A percentile compares a stretch with the other conserved stretches of the same genome.
These are phyloP conservation scores for Botrylloides violaceus DNA, from an alignment of 23 tunicate species.

Conservation along the genomic window DNA sequence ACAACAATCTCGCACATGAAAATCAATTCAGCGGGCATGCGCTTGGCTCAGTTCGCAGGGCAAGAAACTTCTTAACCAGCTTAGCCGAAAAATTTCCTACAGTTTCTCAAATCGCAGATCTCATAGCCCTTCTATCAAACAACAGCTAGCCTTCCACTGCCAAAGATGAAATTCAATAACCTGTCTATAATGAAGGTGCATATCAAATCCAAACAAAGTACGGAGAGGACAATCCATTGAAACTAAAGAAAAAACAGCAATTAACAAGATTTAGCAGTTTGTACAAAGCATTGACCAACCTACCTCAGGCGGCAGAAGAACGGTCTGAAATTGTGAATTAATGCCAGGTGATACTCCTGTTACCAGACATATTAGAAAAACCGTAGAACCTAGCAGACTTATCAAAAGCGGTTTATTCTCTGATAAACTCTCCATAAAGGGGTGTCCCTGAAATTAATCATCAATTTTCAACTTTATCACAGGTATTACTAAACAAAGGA, in stretches of 20 bases:
- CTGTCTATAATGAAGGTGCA: constrained; percentile 61
- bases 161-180: constrained; percentile 43
- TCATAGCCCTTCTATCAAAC: neutral
- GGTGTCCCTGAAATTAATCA: constrained; percentile 63
- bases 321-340: constrained; percentile 73
- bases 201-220: constrained; percentile 30
- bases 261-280: neutral
- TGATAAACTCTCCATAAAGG: constrained; percentile 85
- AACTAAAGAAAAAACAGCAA: constrained; percentile 50
- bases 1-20: too few relatives aligned
- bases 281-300: neutral
- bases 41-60: too few relatives aligned
- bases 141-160: constrained; percentile 49
- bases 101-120: too few relatives aligned
- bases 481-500: too few relatives aligned
- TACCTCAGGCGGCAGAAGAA: constrained; percentile 54
- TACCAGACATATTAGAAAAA: constrained; percentile 51
- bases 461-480: too few relatives aligned
- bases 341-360: constrained; percentile 50
- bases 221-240: constrained; percentile 50
- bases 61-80: too few relatives aligned
- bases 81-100: too few relatives aligned
- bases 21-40: too few relatives aligned
- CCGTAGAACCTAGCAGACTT: constrained; percentile 35
- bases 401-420: constrained; percentile 84